phyloP scores from a whole-genome alignment of 2,113 vertebrate species.

The Motacilla alba region DNA sequence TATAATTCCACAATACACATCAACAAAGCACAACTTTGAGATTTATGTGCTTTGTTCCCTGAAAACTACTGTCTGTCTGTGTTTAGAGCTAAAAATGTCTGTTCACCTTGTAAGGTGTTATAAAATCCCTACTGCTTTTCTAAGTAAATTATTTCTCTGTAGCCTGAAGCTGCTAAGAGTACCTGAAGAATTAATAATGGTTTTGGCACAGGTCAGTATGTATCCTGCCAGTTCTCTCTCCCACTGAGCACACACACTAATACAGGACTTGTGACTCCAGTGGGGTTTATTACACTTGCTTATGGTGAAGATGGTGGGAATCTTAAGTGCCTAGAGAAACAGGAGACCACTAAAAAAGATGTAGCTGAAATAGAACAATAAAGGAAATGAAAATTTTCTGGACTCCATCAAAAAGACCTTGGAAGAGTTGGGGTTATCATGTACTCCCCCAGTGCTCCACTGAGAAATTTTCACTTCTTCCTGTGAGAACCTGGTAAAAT shows the following conservation, averaged over 20 bases:
- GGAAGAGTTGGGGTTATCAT: not conserved
- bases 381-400: not conserved
- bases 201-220: not conserved
- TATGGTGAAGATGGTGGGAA: not conserved
- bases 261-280: not conserved
- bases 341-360: not conserved
- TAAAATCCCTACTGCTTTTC: constrained; percentile 20
- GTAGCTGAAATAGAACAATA: not conserved
- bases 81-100: constrained; percentile 22
- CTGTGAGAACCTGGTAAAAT: not conserved
- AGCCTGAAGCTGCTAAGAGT: constrained; percentile 32
- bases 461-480: not conserved
- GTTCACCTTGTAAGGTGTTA: not conserved
- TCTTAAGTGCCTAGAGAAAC: not conserved
- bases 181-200: constrained; percentile 52
- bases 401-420: not conserved
- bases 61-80: not conserved
- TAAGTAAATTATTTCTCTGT: constrained; percentile 55
- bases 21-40: not conserved
- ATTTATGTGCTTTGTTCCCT: not conserved
- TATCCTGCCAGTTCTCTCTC: not conserved
- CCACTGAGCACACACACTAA: not conserved
- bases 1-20: not conserved
- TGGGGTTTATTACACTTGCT: not conserved
- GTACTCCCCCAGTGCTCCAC: not conserved